A percentile compares a stretch with the other conserved stretches of the same genome.
Conservation (phyloP, 1,140 invertebrate genomes). For the Sitobion miscanthi region DNA sequence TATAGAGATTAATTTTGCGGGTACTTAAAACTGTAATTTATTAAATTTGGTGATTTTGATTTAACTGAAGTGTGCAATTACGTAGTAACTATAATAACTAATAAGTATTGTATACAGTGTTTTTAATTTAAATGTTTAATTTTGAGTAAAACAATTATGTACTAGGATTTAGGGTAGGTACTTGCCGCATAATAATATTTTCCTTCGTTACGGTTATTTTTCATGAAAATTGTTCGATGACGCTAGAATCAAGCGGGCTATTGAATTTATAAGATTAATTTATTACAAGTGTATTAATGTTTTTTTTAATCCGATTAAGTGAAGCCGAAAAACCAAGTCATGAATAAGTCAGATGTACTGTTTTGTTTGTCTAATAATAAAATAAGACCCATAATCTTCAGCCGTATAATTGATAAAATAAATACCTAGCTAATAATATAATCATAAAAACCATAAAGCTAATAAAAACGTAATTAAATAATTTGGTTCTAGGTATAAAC, state of each 20-base stretch:
- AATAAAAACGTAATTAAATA: background rate
- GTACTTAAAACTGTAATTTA: background rate
- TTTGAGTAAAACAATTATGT: background rate
- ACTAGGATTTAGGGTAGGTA: background rate
- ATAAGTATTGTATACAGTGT: background rate
- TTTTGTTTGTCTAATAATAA: conserved; percentile 12
- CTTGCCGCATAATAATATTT: background rate
- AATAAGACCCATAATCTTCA: background rate
- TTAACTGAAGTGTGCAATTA: background rate
- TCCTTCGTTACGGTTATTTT: background rate
- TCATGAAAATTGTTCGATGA: background rate
- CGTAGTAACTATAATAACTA: background rate
- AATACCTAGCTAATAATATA: background rate
- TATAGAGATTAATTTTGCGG: background rate
- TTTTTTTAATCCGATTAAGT: background rate
- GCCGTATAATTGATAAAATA: background rate
- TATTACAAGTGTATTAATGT: background rate
- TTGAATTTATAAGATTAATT: background rate
- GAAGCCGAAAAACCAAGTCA: background rate
- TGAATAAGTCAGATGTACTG: background rate
- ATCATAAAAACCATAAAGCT: background rate
- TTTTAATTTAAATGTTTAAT: background rate
- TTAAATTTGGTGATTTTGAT: background rate
- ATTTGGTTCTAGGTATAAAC: background rate
- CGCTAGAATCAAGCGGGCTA: background rate